Evolutionary conservation across 2,113 vertebrate genomes (phyloP).

Genomic region (Protomyctophum bolini): DNA sequence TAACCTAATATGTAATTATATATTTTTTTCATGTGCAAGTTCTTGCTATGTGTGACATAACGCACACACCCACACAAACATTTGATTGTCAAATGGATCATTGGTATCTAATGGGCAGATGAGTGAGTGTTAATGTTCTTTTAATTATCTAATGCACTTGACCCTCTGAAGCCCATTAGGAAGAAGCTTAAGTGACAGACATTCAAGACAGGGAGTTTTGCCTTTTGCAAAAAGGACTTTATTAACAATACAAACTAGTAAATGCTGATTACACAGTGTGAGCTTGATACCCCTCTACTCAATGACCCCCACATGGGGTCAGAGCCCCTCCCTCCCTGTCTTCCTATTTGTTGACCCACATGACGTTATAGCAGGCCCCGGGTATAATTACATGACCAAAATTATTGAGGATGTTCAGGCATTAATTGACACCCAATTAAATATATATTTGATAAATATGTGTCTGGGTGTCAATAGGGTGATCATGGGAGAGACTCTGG

Average conservation of each 20-base stretch:
- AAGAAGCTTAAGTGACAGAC: slow-evolving; percentile 37
- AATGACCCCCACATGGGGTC: too few relatives aligned
- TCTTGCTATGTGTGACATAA: slow-evolving; percentile 35
- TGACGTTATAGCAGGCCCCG: too few relatives aligned
- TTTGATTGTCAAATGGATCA: slow-evolving; percentile 53
- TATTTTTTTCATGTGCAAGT: slow-evolving; percentile 5
- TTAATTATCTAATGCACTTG: slow-evolving; percentile 61
- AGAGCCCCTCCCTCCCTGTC: too few relatives aligned
- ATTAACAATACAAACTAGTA: too few relatives aligned
- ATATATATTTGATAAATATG: too few relatives aligned
- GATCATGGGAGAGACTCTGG: too few relatives aligned
- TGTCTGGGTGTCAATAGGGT: too few relatives aligned
- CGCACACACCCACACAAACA: slow-evolving; percentile 45
- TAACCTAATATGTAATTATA: too few relatives aligned
- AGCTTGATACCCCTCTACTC: slow-evolving; percentile 29
- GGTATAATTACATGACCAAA: too few relatives aligned
- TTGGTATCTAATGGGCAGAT: slow-evolving; percentile 60
- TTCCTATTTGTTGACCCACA: too few relatives aligned
- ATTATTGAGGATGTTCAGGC: slow-evolving; percentile 64
- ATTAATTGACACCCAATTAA: too few relatives aligned
- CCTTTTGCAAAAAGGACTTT: too few relatives aligned
- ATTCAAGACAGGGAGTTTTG: slow-evolving; percentile 11
- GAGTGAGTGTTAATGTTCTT: slow-evolving; percentile 65
- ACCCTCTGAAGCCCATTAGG: slow-evolving; percentile 54
- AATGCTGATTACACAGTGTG: neutral